Base-by-base conservation (phyloP, 2,888 invertebrate genomes). In the Oxystoma pomonae region DNA sequence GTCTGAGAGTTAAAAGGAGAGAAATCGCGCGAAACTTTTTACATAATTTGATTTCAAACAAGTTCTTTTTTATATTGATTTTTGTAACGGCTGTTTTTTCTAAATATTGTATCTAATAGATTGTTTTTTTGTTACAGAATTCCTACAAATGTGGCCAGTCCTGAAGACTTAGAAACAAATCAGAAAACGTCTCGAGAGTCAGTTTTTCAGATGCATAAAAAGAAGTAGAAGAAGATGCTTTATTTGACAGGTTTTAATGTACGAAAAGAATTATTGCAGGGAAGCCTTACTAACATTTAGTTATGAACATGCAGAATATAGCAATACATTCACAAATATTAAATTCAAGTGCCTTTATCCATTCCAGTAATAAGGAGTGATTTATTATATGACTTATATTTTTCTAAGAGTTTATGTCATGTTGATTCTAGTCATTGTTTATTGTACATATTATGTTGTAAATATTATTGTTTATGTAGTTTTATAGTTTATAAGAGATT, bases 371-470 rank as follows among this genome's bases (percentile, higher is more conserved):
- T 77, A 77, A 77, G 78, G 76, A 35, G 12, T 35, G 35, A 12
- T 35, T 35, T 35, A n/a, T 35, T 35, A 35, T 35, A 65, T 64
- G 65, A 65, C 61, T 61, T 67, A 65, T 67, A 71, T 71, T 69
- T 72, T 69, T 71, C n/a, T 60, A 71, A 73, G 72, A 76, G 74
- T 77, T 75, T 77, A 76, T 76, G 73, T 70, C 71, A 73, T 74
- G 69, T 74, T 74, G 71, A 63, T 71, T 76, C 77, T 77, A 77
- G 76, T 76, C 77, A 78, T 76, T 76, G 73, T 76, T 76, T 73
- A 71, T 76, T 35, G 73, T 69, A 76, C 73, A 74, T 69, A 70
- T 52, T 65, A 68, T 66, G 62, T 70, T 76, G 75, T 76, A 76
- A 65, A 76, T 75, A 73, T n/a, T n/a, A n/a, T 70, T 75, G 75